Base-by-base conservation (phyloP, 1,140 invertebrate genomes). In the Carposina sasakii region DNA sequence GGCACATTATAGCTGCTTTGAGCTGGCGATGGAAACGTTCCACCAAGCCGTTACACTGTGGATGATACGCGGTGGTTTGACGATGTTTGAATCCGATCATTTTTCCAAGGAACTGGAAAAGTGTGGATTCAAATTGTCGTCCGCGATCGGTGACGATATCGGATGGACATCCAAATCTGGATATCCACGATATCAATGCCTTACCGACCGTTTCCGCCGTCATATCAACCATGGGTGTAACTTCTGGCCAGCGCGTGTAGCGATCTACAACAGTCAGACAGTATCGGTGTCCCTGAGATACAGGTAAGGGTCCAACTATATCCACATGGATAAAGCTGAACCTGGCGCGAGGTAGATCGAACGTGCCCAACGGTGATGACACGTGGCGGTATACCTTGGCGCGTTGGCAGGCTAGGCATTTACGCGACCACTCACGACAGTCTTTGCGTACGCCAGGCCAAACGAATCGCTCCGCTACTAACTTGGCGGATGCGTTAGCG, bases 1-100 rank as follows among this genome's bases (percentile, higher is more conserved):
- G 4, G 86, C 54, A 57, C 15, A 72, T 64, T 20, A 72, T 63
- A 1, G 71, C 57, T 10, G 57, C 57, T 53, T 82, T 81, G 12
- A 78, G 39, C 10, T 57, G 52, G 0, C 76, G 47, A 47, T 83
- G 79, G 40, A 60, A 66, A 6, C 78, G 46, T 46, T 85, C 78
- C 6, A 85, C 52, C 44, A 78, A 53, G 0, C 77, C 75, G 45
- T 84, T 83, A n/a, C 72, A 49, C 5, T 51, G 37, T 6, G 79
- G 69, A 42, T 81, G 76, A 22, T 75, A 75, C 0, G 73, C 53
- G 5, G 63, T 60, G 0, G 61, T 76, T 0, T 43, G 28, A 9
- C 52, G 13, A 12, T 63, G 59, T 12, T 16, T 28, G 2, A 44
- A 48, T 3, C 68, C 67, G 1, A 57, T 17, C 2, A 66, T 6